These are phyloP conservation scores for Marcusenius ussheri DNA, from an alignment of 2,113 vertebrate species.

Conservation along the genomic window DNA sequence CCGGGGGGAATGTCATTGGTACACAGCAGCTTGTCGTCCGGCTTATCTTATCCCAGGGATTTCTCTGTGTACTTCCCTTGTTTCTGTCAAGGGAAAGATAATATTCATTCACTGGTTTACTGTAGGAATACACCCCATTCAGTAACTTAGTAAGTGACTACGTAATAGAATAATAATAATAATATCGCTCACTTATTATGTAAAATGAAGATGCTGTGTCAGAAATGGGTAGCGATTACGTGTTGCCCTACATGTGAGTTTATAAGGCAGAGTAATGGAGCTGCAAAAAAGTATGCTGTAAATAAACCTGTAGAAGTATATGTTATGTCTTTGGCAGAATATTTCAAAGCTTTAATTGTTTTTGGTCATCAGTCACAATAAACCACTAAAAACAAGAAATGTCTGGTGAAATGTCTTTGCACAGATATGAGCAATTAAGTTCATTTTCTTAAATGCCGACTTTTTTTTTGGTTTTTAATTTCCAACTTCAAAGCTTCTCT, in stretches of 20 bases:
- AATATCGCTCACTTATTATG: background rate
- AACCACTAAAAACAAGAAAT: background rate
- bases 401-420: background rate
- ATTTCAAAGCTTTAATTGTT: background rate
- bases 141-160: background rate
- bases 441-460: background rate
- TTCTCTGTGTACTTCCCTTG: background rate
- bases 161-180: background rate
- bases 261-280: background rate
- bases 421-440: background rate
- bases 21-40: constrained; percentile 22
- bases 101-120: constrained; percentile 14
- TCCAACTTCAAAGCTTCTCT: background rate
- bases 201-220: background rate
- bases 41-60: constrained; percentile 24
- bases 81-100: constrained; percentile 20
- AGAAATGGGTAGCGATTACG: background rate
- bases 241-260: background rate
- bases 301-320: background rate
- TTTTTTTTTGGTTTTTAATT: background rate
- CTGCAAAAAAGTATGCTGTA: background rate
- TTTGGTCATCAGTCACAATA: background rate
- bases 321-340: background rate
- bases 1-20: constrained; percentile 30
- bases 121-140: background rate